A percentile compares a stretch with the other conserved stretches of the same genome.
phyloP scores from a whole-genome alignment of 2,888 invertebrate species.

The Neoaliturus tenellus region DNA sequence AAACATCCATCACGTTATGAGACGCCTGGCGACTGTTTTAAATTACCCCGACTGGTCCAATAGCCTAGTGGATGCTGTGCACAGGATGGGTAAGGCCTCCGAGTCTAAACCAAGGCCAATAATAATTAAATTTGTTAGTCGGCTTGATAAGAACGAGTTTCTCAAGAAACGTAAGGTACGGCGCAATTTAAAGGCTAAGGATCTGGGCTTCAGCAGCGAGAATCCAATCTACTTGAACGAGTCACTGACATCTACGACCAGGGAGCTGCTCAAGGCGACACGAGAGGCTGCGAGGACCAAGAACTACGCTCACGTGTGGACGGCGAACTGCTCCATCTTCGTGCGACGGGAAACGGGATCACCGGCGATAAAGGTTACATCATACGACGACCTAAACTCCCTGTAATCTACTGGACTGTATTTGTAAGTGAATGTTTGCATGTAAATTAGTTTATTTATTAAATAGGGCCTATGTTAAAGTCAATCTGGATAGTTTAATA shows the following conservation, averaged over 20 bases:
- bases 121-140: background rate
- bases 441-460: background rate
- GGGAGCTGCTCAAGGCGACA: slow-evolving; percentile 3
- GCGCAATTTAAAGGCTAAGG: background rate
- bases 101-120: background rate
- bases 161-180: background rate
- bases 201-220: slow-evolving; percentile 12
- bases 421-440: background rate
- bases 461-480: background rate
- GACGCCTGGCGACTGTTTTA: background rate
- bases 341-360: background rate
- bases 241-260: slow-evolving; percentile 5
- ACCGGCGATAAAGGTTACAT: background rate
- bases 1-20: background rate
- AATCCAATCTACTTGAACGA: background rate
- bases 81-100: background rate
- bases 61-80: background rate
- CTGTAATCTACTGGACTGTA: background rate
- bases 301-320: background rate
- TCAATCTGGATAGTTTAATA: background rate
- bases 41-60: background rate
- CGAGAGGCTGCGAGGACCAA: slow-evolving; percentile 16
- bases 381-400: background rate
- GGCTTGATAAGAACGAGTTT: background rate
- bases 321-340: background rate